These are phyloP conservation scores for Pithys albifrons DNA, from an alignment of 2,113 vertebrate genomes.

Conservation along the genomic window DNA sequence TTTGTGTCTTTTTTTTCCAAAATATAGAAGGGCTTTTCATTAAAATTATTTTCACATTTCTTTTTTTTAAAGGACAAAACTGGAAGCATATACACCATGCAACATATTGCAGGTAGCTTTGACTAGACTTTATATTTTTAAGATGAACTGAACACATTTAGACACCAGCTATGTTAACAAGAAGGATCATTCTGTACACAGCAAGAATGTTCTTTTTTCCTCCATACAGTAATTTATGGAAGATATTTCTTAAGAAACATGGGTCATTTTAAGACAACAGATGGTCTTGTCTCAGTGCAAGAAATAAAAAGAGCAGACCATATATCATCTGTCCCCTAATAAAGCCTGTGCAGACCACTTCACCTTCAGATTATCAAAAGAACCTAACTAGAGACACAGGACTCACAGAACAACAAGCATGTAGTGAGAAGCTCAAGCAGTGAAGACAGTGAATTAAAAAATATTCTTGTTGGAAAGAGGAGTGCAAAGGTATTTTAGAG, in stretches of 20 bases:
- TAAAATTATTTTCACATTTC: background rate
- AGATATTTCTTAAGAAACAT: background rate
- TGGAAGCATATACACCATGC: background rate
- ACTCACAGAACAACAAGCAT: fast-evolving
- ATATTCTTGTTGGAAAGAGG: background rate
- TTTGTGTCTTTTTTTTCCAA: background rate
- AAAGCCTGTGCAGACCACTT: background rate
- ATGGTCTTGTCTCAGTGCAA: background rate
- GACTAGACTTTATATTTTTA: background rate
- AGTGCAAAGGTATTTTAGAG: background rate
- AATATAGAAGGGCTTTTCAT: background rate
- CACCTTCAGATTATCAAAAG: background rate
- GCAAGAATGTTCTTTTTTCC: background rate
- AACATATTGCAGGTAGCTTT: background rate
- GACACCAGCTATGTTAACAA: background rate
- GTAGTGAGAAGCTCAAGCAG: background rate
- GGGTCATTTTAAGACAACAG: background rate
- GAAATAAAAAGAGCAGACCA: background rate
- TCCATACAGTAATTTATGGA: background rate
- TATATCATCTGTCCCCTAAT: background rate
- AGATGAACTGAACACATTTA: background rate
- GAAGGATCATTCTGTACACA: background rate
- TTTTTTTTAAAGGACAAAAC: background rate
- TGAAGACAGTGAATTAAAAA: background rate
- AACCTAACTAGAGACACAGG: background rate